Percentiles rank a stretch among this genome's conserved stretches.
These are phyloP conservation scores for Parascotia fuliginaria DNA, from an alignment of 2,888 invertebrate species.

Conservation along the genomic window DNA sequence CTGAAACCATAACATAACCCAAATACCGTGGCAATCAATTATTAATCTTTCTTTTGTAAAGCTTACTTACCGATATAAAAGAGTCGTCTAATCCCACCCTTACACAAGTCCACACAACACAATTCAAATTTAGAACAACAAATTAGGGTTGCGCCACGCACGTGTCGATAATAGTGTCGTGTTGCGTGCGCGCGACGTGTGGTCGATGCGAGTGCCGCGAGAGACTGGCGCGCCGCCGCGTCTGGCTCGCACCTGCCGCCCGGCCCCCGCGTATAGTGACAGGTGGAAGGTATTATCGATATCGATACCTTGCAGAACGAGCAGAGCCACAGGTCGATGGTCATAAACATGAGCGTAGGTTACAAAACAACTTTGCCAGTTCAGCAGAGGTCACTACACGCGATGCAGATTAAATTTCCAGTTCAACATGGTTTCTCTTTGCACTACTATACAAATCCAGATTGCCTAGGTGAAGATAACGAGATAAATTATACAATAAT, in stretches of 20 bases:
- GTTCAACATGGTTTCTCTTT: constrained; percentile 2
- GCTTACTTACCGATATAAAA: constrained; percentile 49
- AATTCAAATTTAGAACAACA: constrained; percentile 69
- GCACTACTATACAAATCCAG: constrained; percentile 1
- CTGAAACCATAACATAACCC: constrained; percentile 68
- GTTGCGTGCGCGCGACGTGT: constrained; percentile 66
- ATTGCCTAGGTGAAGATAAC: neutral
- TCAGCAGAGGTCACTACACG: constrained; percentile 19
- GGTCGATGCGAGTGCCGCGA: constrained; percentile 70
- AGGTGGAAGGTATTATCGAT: constrained; percentile 71
- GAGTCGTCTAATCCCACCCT: constrained; percentile 47
- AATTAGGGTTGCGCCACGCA: constrained; percentile 78
- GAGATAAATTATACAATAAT: neutral
- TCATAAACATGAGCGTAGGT: constrained; percentile 19
- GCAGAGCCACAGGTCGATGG: constrained; percentile 1
- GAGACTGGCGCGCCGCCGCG: constrained; percentile 83
- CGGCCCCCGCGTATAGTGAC: constrained; percentile 73
- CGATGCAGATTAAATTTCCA: constrained; percentile 13
- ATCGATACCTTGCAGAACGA: constrained; percentile 61
- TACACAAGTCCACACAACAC: constrained; percentile 72
- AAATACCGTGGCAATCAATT: constrained; percentile 44
- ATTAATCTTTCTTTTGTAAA: neutral
- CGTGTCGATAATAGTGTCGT: constrained; percentile 65
- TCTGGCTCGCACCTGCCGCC: constrained; percentile 80
- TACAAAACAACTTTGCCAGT: constrained; percentile 11